Evolutionary conservation across 2,888 invertebrate genomes (phyloP), one percentile per base, ranked within the genome.

Genomic region (Leptopterna dolabrata): DNA sequence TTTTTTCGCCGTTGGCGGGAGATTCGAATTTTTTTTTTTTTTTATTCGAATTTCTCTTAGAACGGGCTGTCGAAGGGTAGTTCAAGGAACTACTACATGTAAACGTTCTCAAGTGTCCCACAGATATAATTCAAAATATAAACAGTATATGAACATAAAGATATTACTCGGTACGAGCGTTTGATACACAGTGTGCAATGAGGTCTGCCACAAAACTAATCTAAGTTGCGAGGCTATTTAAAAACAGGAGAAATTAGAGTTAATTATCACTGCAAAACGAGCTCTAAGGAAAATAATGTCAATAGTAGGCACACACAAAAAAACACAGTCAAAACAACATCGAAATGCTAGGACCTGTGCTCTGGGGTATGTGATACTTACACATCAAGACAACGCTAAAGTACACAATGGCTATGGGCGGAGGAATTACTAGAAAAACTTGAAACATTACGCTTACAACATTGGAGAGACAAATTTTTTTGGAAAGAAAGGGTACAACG

Each of bases 311-410:
- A 6, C 63, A 63, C 6, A 19, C 63, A 70, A 19, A 13, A 19
- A 70, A 16, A 16, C 2, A 55, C 24, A 4, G 71, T 14, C 9
- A 71, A 45, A 78, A 47, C 51, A 29, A 47, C 29, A 81, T 55
- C 30, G 19, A 47, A 47, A 16, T 51, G 55, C 70, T 83, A 71
- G 43, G 45, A 85, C 85, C 85, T 85, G 85, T 85, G 85, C 85
- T 85, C 85, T 73, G 85, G 63, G 63, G n/a, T 41, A 51, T 51
- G 24, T 36, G 29, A 83, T 85, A 85, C 85, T 85, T 85, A 85
- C 85, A 85, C 73, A 85, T 76, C 36, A 30, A 70, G 14, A 19
- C 85, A 85, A 47, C 27, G 76, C 36, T 30, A 13, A 19, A 70
- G 19, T 73, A 45, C 76, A 85, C n/a, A 47, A 41, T 24, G 16